Base-by-base conservation (phyloP, 1,140 invertebrate species). In the Eurytemora carolleeae region DNA sequence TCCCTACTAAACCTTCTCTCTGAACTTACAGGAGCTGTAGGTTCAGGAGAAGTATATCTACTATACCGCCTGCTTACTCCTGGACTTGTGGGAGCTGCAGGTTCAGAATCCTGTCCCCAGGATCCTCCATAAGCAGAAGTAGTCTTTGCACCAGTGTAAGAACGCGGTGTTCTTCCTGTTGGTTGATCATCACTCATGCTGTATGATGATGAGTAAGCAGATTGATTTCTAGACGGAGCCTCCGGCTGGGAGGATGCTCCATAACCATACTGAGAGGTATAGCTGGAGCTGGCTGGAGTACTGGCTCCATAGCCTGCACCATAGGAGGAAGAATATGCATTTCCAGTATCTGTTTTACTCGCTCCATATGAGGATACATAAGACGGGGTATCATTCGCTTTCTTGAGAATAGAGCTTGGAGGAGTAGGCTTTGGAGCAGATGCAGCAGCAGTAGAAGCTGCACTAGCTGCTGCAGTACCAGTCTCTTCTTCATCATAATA, bases 401-500 rank as follows among this genome's bases (percentile, higher is more conserved):
- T 44, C 31, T 44, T 44, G 7, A 44, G n/a, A 12, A 44, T 44
- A 44, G 31, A 44, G 7, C 55, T 57, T n/a, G 21, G n/a, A n/a
- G 24, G n/a, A 24, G 55, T 23, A 57, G 55, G n/a, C 16, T 22
- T 2, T 15, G 21, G 18, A 19, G 18, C 15, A 3, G 55, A n/a
- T 2, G 55, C n/a, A 18, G 19, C 55, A 2, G 25, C 22, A 3
- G 22, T 59, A 22, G 1, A 17, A n/a, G 18, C 17, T 2, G 58
- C 58, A 55, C 19, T 25, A 2, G 58, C 22, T 25, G 2, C 22
- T 2, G 58, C 22, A 3, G 19, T 24, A 3, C n/a, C 56, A 21
- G 23, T 23, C 22, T 24, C 58, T 22, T 59, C 58, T 21, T 60
- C 26, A 52, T 60, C 59, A 60, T 60, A 60, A 53, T 60, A 60